phyloP scores from a whole-genome alignment of 2,888 invertebrate genomes.

The Adela reaumurella region DNA sequence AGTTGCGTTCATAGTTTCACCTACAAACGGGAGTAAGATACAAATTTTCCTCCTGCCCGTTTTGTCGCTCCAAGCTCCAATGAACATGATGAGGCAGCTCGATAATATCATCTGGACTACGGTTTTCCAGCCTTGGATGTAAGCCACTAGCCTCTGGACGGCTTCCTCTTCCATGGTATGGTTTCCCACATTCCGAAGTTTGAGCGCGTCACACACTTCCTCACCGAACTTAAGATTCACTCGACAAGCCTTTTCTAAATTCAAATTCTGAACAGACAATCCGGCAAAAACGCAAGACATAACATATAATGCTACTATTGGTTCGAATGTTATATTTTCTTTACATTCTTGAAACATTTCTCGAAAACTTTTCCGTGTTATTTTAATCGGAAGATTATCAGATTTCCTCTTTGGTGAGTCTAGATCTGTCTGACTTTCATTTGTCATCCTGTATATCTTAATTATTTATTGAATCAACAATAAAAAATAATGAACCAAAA shows the following conservation, averaged over 20 bases:
- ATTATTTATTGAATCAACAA: no score
- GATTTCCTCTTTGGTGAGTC: not conserved
- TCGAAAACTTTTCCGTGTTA: conserved; percentile 28
- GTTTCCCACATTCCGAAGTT: conserved; percentile 63
- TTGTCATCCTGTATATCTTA: no score
- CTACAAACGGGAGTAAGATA: conserved; percentile 52
- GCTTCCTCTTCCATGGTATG: conserved; percentile 60
- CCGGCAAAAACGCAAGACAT: conserved; percentile 62
- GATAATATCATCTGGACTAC: conserved; percentile 52
- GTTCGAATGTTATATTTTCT: conserved; percentile 63
- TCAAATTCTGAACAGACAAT: conserved; percentile 77
- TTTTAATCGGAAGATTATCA: conserved; percentile 13
- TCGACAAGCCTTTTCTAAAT: conserved; percentile 80
- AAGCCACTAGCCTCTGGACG: conserved; percentile 53
- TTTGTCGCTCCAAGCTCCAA: conserved; percentile 61
- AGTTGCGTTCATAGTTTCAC: conserved; percentile 44
- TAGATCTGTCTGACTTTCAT: no score
- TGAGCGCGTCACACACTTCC: conserved; percentile 68
- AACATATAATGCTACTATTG: conserved; percentile 60
- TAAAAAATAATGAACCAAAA: no score
- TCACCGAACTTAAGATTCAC: conserved; percentile 71
- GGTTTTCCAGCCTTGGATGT: conserved; percentile 54
- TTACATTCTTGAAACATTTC: conserved; percentile 44
- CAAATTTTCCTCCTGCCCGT: conserved; percentile 55
- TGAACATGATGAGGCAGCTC: conserved; percentile 48